Conservation (phyloP, 2,797 vertebrate genomes). For the Tragopan temminckii region DNA sequence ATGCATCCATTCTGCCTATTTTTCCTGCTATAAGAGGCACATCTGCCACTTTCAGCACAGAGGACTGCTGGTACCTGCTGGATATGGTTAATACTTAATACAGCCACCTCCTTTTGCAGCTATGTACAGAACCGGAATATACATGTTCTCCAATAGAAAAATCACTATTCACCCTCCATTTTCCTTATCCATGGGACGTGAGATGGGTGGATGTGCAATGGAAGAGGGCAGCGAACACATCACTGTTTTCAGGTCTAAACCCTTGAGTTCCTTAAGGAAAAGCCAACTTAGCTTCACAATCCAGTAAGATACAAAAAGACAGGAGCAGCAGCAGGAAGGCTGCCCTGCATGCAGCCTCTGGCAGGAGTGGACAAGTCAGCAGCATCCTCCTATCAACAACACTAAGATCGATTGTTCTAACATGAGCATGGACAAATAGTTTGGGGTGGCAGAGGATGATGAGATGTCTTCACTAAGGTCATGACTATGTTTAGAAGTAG, state of each 20-base stretch:
- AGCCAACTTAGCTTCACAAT: background rate
- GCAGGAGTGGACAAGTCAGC: background rate
- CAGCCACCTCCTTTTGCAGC: background rate
- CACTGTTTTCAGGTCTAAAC: fast-evolving
- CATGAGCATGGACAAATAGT: fast-evolving
- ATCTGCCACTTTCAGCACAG: background rate
- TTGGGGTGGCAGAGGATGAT: background rate
- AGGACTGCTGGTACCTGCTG: background rate
- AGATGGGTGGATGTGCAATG: background rate
- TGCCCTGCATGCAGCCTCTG: background rate
- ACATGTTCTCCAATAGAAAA: background rate
- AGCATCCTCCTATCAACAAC: background rate
- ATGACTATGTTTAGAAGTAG: background rate
- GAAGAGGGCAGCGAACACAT: background rate
- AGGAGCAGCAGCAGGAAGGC: background rate
- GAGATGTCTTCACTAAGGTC: background rate
- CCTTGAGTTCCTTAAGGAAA: background rate
- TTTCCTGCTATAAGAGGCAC: background rate
- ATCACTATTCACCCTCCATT: background rate
- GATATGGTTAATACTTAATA: background rate
- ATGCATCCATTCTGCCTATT: slow-evolving; percentile 1
- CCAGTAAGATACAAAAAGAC: background rate
- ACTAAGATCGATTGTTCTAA: background rate
- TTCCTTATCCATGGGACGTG: background rate
- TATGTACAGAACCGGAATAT: background rate